Conservation (phyloP, 2,113 vertebrate genomes). For the Lasiurus borealis region DNA sequence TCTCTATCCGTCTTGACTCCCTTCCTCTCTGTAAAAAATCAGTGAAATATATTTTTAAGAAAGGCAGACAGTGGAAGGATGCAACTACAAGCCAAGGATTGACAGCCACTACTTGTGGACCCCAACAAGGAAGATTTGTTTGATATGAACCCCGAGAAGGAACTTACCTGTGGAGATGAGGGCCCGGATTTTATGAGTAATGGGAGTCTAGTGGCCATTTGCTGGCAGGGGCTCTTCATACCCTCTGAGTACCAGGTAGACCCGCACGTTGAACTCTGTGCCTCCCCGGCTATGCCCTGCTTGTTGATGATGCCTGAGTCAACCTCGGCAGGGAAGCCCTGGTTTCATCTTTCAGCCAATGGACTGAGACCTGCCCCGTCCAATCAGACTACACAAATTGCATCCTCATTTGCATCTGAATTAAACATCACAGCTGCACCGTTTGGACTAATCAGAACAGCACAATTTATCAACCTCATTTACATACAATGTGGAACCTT, state of each 20-base stretch:
- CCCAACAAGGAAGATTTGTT: background rate
- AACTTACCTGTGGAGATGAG: background rate
- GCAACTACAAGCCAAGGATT: background rate
- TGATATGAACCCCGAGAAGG: background rate
- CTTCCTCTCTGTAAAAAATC: too few relatives aligned
- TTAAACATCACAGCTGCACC: background rate
- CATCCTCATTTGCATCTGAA: background rate
- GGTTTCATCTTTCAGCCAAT: background rate
- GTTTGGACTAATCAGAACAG: background rate
- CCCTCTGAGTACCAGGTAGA: background rate
- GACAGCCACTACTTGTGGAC: background rate
- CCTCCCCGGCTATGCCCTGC: background rate
- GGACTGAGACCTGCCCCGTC: background rate
- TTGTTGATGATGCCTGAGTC: background rate
- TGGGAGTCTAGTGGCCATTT: background rate
- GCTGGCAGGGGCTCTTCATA: background rate
- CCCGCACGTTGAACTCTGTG: background rate
- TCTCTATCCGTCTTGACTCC: too few relatives aligned
- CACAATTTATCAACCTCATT: background rate
- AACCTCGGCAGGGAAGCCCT: background rate
- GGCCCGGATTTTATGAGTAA: background rate
- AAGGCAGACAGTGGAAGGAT: background rate
- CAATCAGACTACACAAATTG: background rate
- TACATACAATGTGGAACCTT: background rate
- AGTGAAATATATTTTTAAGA: too few relatives aligned